phyloP scores from a whole-genome alignment of 2,888 invertebrate species.

The Lamellibrachia columna region DNA sequence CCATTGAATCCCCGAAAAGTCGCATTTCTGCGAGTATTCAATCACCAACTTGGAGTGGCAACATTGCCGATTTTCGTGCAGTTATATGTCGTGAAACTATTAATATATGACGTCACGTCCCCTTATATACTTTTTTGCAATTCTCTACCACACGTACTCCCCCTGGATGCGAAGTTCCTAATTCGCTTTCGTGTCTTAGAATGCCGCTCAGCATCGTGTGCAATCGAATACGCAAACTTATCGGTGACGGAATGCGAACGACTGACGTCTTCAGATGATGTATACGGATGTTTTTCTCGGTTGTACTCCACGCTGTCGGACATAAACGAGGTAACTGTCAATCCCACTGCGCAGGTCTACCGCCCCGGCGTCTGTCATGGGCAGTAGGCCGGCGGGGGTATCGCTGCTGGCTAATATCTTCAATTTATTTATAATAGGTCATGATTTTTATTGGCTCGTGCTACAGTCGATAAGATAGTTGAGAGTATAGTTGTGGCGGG shows the following conservation, averaged over 20 bases:
- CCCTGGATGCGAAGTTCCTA: neutral
- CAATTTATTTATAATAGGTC: neutral
- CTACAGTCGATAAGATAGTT: neutral
- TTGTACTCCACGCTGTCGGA: neutral
- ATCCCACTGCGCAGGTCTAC: neutral
- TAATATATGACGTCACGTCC: neutral
- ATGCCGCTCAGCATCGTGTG: neutral
- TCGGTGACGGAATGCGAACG: neutral
- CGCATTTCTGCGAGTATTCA: neutral
- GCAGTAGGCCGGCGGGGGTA: neutral
- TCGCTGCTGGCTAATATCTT: neutral
- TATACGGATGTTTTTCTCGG: slow-evolving; percentile 6
- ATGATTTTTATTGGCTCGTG: neutral
- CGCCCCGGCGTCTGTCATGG: neutral
- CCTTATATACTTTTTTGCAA: neutral
- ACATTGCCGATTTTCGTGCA: neutral
- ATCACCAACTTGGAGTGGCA: too few relatives aligned
- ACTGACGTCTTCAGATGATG: slow-evolving; percentile 5
- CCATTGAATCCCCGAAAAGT: neutral
- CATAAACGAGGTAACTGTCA: neutral
- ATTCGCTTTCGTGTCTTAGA: neutral
- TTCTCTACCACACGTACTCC: neutral
- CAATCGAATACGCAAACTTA: slow-evolving; percentile 16
- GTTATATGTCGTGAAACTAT: neutral
- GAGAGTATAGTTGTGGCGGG: neutral